Conservation (phyloP, 2,113 vertebrate species). For the Toxostoma redivivum region DNA sequence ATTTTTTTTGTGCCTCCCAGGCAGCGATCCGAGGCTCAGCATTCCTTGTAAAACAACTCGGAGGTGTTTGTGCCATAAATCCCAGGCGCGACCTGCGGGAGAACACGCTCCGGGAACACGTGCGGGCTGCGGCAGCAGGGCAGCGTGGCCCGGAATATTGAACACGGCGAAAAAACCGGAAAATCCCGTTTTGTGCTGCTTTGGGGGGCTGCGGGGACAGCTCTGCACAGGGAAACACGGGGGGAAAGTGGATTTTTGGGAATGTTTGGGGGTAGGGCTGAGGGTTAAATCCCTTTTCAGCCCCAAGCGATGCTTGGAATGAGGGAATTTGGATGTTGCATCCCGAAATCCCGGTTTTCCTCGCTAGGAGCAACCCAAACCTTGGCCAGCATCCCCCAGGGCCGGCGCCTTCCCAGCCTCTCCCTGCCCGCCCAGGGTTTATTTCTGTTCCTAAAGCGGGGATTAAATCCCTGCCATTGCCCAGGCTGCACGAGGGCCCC, state of each 20-base stretch:
- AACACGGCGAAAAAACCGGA: background rate
- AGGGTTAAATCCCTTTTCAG: background rate
- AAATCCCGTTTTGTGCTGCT: background rate
- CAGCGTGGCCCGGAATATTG: background rate
- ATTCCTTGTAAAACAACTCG: background rate
- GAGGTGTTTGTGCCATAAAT: background rate
- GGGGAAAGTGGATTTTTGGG: background rate
- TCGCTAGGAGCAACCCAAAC: fast-evolving
- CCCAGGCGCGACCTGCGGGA: background rate
- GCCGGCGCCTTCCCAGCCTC: background rate
- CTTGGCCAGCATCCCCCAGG: background rate
- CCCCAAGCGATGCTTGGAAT: fast-evolving
- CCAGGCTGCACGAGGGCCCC: background rate
- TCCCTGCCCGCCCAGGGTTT: background rate
- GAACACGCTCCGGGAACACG: background rate
- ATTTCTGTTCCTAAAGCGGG: background rate
- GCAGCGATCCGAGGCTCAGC: fast-evolving
- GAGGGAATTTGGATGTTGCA: background rate
- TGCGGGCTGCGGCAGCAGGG: background rate
- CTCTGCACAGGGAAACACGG: fast-evolving
- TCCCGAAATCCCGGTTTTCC: background rate
- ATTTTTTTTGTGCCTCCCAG: background rate
- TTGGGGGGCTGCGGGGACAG: background rate
- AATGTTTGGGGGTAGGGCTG: fast-evolving
- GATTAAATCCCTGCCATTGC: background rate